phyloP scores from a whole-genome alignment of 1,140 invertebrate genomes.

The Neodiprion pinetum region DNA sequence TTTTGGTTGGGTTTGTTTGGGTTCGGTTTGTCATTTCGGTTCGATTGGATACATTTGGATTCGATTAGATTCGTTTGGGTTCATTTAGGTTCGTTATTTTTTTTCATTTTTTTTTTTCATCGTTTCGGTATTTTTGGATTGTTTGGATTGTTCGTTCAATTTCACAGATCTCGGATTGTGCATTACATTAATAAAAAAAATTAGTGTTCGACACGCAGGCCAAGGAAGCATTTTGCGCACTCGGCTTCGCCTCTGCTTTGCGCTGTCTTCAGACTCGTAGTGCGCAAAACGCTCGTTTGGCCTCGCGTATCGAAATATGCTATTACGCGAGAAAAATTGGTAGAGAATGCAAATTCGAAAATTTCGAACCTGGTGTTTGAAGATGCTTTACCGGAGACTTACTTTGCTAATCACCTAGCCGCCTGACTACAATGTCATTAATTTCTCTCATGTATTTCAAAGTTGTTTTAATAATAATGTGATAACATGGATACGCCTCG shows the following conservation, averaged over 20 bases:
- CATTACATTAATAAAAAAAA: neutral
- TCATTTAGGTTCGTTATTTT: neutral
- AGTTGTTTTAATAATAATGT: too few species aligned
- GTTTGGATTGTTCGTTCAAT: neutral
- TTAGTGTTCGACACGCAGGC: neutral
- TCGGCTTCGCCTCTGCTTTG: too few species aligned
- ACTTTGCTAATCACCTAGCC: too few species aligned
- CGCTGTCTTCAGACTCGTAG: too few species aligned
- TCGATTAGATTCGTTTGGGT: neutral
- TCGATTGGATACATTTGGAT: neutral
- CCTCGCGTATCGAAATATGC: neutral
- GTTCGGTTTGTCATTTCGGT: neutral
- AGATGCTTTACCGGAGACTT: too few species aligned
- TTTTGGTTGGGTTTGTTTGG: neutral
- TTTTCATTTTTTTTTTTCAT: neutral
- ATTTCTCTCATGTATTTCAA: too few species aligned
- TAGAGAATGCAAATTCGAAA: too few species aligned
- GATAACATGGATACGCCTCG: too few species aligned
- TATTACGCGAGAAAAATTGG: too few species aligned
- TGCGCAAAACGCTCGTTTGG: neutral
- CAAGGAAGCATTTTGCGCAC: too few species aligned
- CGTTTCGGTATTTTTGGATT: neutral
- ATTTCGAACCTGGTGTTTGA: too few species aligned
- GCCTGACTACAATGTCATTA: too few species aligned
- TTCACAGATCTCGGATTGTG: conserved; percentile 1